Evolutionary conservation across 2,113 vertebrate genomes (phyloP).

Genomic region (Capra hircus): DNA sequence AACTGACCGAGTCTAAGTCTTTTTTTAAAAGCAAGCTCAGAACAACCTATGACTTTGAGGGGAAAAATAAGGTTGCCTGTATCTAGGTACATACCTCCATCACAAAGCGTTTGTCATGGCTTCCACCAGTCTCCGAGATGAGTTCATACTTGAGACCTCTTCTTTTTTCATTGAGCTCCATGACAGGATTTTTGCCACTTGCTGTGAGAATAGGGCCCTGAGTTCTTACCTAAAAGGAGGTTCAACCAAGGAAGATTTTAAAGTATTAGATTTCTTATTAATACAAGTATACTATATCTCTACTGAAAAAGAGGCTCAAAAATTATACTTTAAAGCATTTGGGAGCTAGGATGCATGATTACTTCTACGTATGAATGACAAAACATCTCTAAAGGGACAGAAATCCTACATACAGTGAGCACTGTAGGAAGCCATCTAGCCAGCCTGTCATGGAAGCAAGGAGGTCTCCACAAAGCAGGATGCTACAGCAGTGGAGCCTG

Average conservation of each 20-base stretch:
- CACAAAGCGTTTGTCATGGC: constrained; percentile 98
- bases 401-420: background rate
- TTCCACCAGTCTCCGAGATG: constrained; percentile 97
- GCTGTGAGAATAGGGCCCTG: constrained; percentile 99
- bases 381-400: background rate
- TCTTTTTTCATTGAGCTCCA: constrained; percentile 99
- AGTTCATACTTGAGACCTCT: constrained; percentile 98
- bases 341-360: background rate
- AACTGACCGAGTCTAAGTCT: background rate
- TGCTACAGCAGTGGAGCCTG: background rate
- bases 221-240: constrained; percentile 91
- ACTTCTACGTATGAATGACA: background rate
- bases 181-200: constrained; percentile 98
- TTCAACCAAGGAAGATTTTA: constrained; percentile 7
- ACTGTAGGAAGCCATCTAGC: background rate
- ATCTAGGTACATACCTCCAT: constrained; percentile 90
- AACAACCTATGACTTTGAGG: background rate
- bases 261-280: constrained; percentile 1
- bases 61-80: background rate
- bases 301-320: background rate
- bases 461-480: background rate
- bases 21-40: background rate
- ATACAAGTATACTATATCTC: background rate
- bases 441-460: background rate
- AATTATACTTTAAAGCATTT: constrained; percentile 11